Evolutionary conservation across 1,140 invertebrate genomes (phyloP), one percentile per base, ranked within the genome.

Genomic region (Phortica variegata): DNA sequence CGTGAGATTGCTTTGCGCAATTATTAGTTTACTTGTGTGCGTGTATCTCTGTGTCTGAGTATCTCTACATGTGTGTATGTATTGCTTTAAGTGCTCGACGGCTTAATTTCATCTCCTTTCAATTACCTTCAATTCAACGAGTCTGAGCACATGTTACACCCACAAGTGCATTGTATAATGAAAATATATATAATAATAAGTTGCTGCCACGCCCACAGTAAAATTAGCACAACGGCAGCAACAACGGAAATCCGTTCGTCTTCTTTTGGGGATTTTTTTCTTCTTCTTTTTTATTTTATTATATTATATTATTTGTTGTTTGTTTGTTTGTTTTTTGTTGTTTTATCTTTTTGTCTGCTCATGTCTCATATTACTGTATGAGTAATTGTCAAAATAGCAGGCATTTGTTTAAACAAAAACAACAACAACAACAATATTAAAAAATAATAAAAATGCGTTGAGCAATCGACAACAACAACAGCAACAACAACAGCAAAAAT

Each of bases 171-270:
- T 52, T 41, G 16, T 34, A n/a, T 34, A 34, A 34, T 34, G n/a
- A n/a, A n/a, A n/a, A n/a, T n/a, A n/a, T n/a, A n/a, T 34, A n/a
- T 34, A n/a, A n/a, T 34, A 34, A 34, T 10, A 15, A 10, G 33
- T 15, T n/a, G 16, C 6, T 7, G 63, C 47, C 59, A 66, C 63
- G 63, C 63, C 63, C 62, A 59, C 54, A 37, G 46, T 34, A 8
- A 5, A 34, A n/a, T 34, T 9, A 8, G 6, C 6, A 12, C 26
- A 29, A 12, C 26, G 23, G 23, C 23, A 26, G 23, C 32, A 34
- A 46, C 53, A 63, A 37, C 63, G 63, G 63, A 68, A 68, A 68
- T 68, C 63, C 63, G 60, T 60, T 68, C 60, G 49, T 10, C 4
- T 34, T 34, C 5, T 15, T 29, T 7, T 29, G 32, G 6, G 6